Percentiles rank a stretch among this genome's conserved stretches.
phyloP scores from a whole-genome alignment of 1,140 invertebrate species.

The Drosophila varians region DNA sequence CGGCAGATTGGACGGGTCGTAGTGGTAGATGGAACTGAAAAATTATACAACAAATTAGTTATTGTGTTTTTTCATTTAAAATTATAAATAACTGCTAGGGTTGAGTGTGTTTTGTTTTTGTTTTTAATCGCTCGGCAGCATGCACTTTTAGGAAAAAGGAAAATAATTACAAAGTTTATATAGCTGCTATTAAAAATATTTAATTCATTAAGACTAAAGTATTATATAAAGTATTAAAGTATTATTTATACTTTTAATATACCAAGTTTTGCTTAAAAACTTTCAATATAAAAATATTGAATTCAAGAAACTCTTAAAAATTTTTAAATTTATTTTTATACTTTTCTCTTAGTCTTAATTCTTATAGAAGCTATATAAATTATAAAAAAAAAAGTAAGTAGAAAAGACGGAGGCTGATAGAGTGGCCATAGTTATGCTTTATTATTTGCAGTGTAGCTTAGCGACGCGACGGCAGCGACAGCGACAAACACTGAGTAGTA shows the following conservation, averaged over 20 bases:
- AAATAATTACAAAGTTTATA: slow-evolving; percentile 16
- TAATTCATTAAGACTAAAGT: not conserved
- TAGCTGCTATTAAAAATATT: slow-evolving; percentile 7
- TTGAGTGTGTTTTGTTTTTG: slow-evolving; percentile 25
- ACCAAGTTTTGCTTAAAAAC: too few relatives aligned
- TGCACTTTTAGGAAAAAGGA: slow-evolving; percentile 46
- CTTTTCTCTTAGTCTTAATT: too few relatives aligned
- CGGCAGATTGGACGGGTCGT: slow-evolving; percentile 89
- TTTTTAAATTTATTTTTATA: not conserved
- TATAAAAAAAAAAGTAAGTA: slow-evolving; percentile 6
- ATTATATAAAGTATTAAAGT: too few relatives aligned
- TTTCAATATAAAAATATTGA: too few relatives aligned
- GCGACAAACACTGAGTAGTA: slow-evolving; percentile 66
- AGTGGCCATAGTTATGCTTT: slow-evolving; percentile 50
- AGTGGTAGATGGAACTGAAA: slow-evolving; percentile 88
- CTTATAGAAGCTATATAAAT: slow-evolving; percentile 3
- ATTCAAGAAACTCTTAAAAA: too few relatives aligned
- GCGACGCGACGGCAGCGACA: slow-evolving; percentile 58
- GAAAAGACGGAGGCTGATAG: slow-evolving; percentile 49
- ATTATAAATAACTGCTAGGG: not conserved
- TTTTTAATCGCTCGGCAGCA: slow-evolving; percentile 51
- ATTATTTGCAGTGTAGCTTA: slow-evolving; percentile 40
- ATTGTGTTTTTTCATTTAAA: not conserved
- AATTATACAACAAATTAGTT: not conserved
- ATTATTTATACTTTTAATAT: not conserved